Percentiles rank a stretch among this genome's conserved stretches.
These are phyloP conservation scores for Keiferia lycopersicella DNA, from an alignment of 2,888 invertebrate genomes.

Conservation along the genomic window DNA sequence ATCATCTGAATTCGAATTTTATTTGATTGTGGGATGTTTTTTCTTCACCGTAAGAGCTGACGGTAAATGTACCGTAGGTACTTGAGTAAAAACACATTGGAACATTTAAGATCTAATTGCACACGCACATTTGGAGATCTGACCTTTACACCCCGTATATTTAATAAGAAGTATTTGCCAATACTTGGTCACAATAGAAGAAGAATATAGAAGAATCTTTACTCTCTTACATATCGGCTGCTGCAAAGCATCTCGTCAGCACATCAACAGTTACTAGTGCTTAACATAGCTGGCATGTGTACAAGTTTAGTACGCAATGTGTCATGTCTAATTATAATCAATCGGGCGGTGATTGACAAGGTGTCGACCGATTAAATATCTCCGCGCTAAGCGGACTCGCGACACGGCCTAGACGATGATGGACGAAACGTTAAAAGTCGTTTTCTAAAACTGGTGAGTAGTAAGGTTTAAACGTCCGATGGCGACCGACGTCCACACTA, in stretches of 20 bases:
- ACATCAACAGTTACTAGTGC: slow-evolving; percentile 3
- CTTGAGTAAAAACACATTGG: no score
- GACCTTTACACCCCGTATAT: no score
- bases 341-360: slow-evolving; percentile 59
- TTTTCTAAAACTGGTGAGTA: neutral
- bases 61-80: no score
- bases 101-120: no score
- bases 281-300: slow-evolving; percentile 28
- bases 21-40: no score
- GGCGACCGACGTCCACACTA: no score
- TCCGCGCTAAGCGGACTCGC: slow-evolving; percentile 4
- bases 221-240: neutral
- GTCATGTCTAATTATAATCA: slow-evolving; percentile 58
- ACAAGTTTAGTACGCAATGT: slow-evolving; percentile 34
- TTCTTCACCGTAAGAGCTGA: no score
- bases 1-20: no score
- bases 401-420: slow-evolving; percentile 1
- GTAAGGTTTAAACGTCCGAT: no score
- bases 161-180: no score
- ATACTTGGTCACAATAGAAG: no score
- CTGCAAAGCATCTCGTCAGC: slow-evolving; percentile 1
- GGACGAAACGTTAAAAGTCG: neutral
- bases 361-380: slow-evolving; percentile 33
- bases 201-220: neutral
- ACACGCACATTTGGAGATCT: no score